Evolutionary conservation across 2,888 invertebrate genomes (phyloP).

Genomic region (Caradrina clavipalpis): DNA sequence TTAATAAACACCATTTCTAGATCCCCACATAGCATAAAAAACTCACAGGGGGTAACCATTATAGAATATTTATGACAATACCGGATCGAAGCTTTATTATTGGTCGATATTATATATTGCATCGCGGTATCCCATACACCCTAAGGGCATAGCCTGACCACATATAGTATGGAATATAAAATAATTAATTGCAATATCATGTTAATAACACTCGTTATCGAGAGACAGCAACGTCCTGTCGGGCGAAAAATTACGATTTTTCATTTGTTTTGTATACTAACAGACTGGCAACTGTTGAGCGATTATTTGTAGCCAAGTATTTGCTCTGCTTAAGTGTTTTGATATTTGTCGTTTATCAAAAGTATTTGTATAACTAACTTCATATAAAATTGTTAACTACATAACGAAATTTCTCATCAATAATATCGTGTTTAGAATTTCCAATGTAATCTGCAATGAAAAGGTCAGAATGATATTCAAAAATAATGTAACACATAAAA

Average conservation of each 20-base stretch:
- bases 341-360: not conserved
- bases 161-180: constrained; percentile 38
- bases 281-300: constrained; percentile 43
- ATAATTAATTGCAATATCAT: constrained; percentile 76
- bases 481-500: constrained; percentile 33
- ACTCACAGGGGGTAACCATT: constrained; percentile 12
- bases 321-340: not conserved
- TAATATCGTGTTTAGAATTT: constrained; percentile 8
- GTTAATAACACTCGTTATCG: constrained; percentile 73
- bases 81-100: constrained; percentile 21
- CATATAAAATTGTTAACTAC: not conserved
- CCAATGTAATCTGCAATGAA: constrained; percentile 7
- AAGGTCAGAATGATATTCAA: constrained; percentile 15
- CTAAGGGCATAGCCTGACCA: constrained; percentile 16
- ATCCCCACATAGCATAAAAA: constrained; percentile 7
- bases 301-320: constrained; percentile 13
- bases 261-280: constrained; percentile 36
- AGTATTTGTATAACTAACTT: not conserved
- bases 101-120: constrained; percentile 2
- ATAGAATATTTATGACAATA: constrained; percentile 37
- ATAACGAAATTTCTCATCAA: not conserved
- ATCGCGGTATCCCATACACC: constrained; percentile 12
- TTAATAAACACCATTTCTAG: no score
- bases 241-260: constrained; percentile 62
- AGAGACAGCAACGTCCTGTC: constrained; percentile 72